Base-by-base conservation (phyloP, 2,888 invertebrate genomes). In the Eristalis arbustorum region DNA sequence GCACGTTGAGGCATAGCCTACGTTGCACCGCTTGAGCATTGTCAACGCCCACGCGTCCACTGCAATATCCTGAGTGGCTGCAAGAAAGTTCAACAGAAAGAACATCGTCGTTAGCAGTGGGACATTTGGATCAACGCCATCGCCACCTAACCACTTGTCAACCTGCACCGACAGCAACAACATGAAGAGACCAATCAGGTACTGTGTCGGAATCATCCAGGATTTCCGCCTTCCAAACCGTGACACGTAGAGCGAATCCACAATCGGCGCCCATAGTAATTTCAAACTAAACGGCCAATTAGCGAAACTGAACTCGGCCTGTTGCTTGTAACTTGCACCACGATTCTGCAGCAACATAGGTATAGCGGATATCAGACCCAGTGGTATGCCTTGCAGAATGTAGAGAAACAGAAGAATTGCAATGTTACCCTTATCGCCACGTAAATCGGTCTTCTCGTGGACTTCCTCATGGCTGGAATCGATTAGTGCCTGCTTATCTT, bases 41-140 rank as follows among this genome's bases (percentile, higher is more conserved):
- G 99, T 99, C 13, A 99, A 94, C 0, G 99, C 99, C 99, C 99
- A 99, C 25, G 99, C 99, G 94, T 99, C 99, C 0, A 99, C 99
- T 18, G 98, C 99, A 90, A 99, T 99, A 92, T 99, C 99, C 94
- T 99, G 99, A 1, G 99, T 99, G 2, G 99, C 99, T 5, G 99
- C 99, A 90, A 99, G 94, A 91, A 99, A 98, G 91, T 99, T 99
- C 3, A 99, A 94, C 75, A 95, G 94, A 91, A 99, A 97, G 93
- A 99, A 99, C 80, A 98, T 94, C 14, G 95, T 91, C 0, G 99
- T 99, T 31, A 99, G 94, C 67, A 96, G 92, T 78, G 94, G 94
- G 89, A 98, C 96, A 90, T 96, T 96, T 0, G 97, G 97, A 2
- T 91, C 91, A 11, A 88, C 22, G 1, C 91, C 91, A 61, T 91